Conservation (phyloP, 53 echinoderm and acorn worm genomes). For the Luidia sarsii region DNA sequence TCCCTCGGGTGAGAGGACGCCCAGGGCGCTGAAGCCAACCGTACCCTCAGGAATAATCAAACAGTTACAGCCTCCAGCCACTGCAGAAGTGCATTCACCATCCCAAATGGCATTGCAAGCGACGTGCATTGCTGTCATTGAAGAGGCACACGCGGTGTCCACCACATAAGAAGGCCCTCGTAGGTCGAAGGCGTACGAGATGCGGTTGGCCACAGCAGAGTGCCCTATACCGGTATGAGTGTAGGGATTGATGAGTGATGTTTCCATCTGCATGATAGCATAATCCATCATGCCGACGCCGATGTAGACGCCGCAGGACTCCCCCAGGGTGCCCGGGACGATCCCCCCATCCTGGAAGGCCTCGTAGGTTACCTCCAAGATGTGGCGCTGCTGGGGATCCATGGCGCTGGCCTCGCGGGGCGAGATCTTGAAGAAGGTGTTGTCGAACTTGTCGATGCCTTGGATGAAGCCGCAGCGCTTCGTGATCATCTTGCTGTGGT, state of each 20-base stretch:
- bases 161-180: slow-evolving; percentile 79
- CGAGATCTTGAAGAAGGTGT: slow-evolving; percentile 86
- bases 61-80: slow-evolving; percentile 79
- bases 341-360: slow-evolving; percentile 68
- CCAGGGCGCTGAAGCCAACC: slow-evolving; percentile 93
- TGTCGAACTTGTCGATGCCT: slow-evolving; percentile 84
- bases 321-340: slow-evolving; percentile 33
- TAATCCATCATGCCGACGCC: slow-evolving; percentile 69
- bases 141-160: slow-evolving; percentile 94
- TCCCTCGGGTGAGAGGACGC: slow-evolving; percentile 92
- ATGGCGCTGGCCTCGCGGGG: slow-evolving; percentile 66
- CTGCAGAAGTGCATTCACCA: slow-evolving; percentile 79
- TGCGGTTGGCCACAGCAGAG: slow-evolving; percentile 51
- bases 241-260: slow-evolving; percentile 53
- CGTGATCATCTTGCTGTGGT: slow-evolving; percentile 70
- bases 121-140: slow-evolving; percentile 89
- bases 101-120: slow-evolving; percentile 91
- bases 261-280: slow-evolving; percentile 47
- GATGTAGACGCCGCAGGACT: slow-evolving; percentile 67
- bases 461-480: slow-evolving; percentile 65
- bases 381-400: slow-evolving; percentile 68
- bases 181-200: slow-evolving; percentile 65
- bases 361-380: slow-evolving; percentile 66
- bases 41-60: slow-evolving; percentile 85
- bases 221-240: slow-evolving; percentile 58